Conservation (phyloP, 1,140 invertebrate species). For the Drosophila quadrilineata region DNA sequence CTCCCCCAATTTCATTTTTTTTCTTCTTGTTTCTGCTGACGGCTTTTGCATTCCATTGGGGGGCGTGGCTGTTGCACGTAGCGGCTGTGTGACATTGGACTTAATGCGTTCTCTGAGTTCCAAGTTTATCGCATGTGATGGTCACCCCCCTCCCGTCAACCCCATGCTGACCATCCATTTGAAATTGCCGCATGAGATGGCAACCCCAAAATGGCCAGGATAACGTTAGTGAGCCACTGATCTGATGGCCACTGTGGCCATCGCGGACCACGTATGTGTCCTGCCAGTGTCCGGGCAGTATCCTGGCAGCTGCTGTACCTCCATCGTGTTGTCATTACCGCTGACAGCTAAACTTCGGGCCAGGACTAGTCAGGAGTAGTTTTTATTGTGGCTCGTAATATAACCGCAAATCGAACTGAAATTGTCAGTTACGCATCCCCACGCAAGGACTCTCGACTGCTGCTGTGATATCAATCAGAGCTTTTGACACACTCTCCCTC, state of each 20-base stretch:
- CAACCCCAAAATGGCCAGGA: constrained; percentile 23
- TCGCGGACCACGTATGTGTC: neutral
- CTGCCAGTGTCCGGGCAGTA: neutral
- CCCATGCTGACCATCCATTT: neutral
- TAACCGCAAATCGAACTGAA: constrained; percentile 74
- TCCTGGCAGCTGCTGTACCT: neutral
- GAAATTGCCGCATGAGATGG: constrained; percentile 15
- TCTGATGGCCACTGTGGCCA: constrained; percentile 38
- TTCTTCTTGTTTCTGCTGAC: constrained; percentile 38
- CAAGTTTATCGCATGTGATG: constrained; percentile 40
- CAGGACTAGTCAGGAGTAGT: neutral
- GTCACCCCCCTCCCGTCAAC: neutral
- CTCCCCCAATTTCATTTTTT: too few species aligned
- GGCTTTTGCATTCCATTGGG: constrained; percentile 29
- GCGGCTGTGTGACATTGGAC: constrained; percentile 6
- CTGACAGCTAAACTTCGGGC: constrained; percentile 32
- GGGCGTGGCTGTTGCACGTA: constrained; percentile 58
- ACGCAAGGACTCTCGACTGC: too few species aligned
- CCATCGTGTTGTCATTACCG: constrained; percentile 13
- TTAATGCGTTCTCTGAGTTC: constrained; percentile 65
- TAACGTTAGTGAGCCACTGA: constrained; percentile 39
- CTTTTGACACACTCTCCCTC: neutral
- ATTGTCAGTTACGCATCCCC: constrained; percentile 27
- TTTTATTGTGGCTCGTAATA: constrained; percentile 60
- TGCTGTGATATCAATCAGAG: neutral